phyloP scores from a whole-genome alignment of 2,888 invertebrate genomes.

The Liposcelis brunnea region DNA sequence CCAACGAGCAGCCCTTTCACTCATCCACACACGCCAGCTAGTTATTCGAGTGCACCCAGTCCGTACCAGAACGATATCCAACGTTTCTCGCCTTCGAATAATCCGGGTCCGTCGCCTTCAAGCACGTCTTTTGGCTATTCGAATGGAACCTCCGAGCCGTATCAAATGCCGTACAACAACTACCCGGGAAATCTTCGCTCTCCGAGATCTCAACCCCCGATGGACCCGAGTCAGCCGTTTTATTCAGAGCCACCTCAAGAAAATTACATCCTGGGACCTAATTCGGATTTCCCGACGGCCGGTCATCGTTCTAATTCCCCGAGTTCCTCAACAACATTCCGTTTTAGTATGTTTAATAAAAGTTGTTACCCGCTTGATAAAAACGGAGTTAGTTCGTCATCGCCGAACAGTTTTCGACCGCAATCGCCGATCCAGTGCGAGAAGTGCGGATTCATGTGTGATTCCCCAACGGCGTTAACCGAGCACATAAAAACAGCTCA shows the following conservation, averaged over 20 bases:
- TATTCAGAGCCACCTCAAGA: conserved; percentile 13
- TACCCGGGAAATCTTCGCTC: conserved; percentile 31
- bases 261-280: conserved; percentile 13
- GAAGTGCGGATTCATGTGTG: conserved; percentile 65
- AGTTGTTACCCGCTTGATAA: conserved; percentile 6
- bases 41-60: conserved; percentile 46
- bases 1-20: conserved; percentile 27
- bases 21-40: conserved; percentile 46
- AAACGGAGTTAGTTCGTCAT: conserved; percentile 12
- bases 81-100: conserved; percentile 26
- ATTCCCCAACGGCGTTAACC: conserved; percentile 51
- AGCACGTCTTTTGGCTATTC: conserved; percentile 5
- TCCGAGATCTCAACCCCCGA: conserved; percentile 34
- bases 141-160: conserved; percentile 26
- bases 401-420: conserved; percentile 22
- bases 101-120: conserved; percentile 8
- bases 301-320: conserved; percentile 11
- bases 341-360: not conserved
- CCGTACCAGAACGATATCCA: conserved; percentile 40
- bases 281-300: not conserved
- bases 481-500: conserved; percentile 60
- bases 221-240: conserved; percentile 21
- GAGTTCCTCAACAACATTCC: conserved; percentile 6
- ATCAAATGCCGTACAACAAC: conserved; percentile 23
- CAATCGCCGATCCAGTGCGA: conserved; percentile 59